phyloP scores from a whole-genome alignment of 2,797 vertebrate genomes.

The Acrossocheilus fasciatus region DNA sequence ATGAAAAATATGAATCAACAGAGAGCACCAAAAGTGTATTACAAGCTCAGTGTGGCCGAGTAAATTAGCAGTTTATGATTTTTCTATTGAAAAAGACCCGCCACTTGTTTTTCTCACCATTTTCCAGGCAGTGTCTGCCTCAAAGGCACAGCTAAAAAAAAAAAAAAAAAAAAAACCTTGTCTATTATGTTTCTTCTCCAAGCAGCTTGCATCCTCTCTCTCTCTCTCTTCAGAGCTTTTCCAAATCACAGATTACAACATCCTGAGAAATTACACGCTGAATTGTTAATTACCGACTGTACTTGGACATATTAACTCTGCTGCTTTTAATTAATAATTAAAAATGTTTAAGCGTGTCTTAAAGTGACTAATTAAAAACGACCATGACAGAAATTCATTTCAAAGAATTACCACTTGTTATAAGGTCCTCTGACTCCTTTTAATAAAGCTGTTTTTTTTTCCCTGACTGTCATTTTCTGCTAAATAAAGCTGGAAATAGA shows the following conservation, averaged over 20 bases:
- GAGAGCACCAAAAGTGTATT: background rate
- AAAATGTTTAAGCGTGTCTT: conserved; percentile 57
- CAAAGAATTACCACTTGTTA: conserved; percentile 61
- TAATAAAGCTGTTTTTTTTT: conserved; percentile 52
- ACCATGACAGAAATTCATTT: conserved; percentile 56
- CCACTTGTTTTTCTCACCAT: conserved; percentile 21
- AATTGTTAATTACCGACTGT: conserved; percentile 60
- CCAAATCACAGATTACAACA: conserved; percentile 61
- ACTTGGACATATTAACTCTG: conserved; percentile 48
- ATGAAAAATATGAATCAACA: conserved; percentile 24
- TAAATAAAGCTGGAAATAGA: conserved; percentile 51
- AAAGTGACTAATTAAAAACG: conserved; percentile 58
- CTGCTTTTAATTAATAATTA: conserved; percentile 65
- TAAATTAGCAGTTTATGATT: background rate
- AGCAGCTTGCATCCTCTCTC: background rate
- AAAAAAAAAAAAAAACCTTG: background rate
- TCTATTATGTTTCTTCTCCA: background rate
- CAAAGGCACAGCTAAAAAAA: background rate
- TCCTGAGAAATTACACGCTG: conserved; percentile 30
- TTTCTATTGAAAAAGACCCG: background rate
- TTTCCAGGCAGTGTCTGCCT: conserved; percentile 6
- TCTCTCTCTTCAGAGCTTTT: conserved; percentile 43
- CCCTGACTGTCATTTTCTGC: conserved; percentile 56
- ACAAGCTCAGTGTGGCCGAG: background rate
- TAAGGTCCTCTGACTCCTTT: conserved; percentile 48